phyloP scores from a whole-genome alignment of 1,140 invertebrate genomes.

The Sycobia sp. region DNA sequence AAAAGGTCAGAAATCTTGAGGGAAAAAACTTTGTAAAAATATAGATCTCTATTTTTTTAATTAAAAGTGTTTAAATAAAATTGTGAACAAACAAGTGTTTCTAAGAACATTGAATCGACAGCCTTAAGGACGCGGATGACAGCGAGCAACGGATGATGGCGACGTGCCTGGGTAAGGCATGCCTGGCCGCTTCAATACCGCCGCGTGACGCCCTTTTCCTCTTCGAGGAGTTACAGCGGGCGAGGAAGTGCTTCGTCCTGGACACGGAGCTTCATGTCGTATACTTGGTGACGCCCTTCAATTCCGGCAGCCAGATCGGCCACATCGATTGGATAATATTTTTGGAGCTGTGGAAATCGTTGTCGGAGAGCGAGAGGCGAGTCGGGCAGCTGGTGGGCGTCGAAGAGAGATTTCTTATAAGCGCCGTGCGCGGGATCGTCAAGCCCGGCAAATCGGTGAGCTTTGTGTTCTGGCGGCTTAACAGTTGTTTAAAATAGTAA shows the following conservation, averaged over 20 bases:
- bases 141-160: conserved; percentile 68
- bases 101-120: too few species aligned
- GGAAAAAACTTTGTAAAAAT: too few species aligned
- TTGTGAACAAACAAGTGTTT: too few species aligned
- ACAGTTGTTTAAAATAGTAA: too few species aligned
- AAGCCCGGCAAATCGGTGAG: conserved; percentile 64
- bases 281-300: conserved; percentile 90
- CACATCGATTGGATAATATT: conserved; percentile 89
- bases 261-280: conserved; percentile 95
- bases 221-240: conserved; percentile 89
- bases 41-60: not conserved
- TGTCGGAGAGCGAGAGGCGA: conserved; percentile 78
- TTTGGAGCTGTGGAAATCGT: conserved; percentile 81
- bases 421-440: conserved; percentile 74
- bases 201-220: conserved; percentile 89
- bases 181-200: conserved; percentile 88
- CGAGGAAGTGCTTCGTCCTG: conserved; percentile 86
- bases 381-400: conserved; percentile 92
- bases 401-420: conserved; percentile 85
- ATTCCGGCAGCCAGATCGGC: conserved; percentile 76
- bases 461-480: not conserved
- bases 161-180: conserved; percentile 88
- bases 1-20: too few species aligned
- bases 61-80: not conserved
- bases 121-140: conserved; percentile 1